phyloP scores from a whole-genome alignment of 2,797 vertebrate genomes.

The Sebastes oblongus region DNA sequence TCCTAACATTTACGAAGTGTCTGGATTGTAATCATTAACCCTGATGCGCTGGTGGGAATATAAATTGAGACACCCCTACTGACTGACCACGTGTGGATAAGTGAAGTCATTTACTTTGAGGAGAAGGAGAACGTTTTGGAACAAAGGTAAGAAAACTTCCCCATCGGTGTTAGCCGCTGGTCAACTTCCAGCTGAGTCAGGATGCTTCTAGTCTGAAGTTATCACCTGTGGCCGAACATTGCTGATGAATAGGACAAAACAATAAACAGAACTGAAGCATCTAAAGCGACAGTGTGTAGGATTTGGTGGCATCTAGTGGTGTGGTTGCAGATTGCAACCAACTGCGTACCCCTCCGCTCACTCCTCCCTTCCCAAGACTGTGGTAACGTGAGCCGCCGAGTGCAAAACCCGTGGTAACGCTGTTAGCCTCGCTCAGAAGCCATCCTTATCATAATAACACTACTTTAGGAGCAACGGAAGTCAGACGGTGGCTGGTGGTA shows the following conservation, averaged over 20 bases:
- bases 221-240: not conserved
- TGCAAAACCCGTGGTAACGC: too few species aligned
- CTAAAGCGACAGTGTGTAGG: fast-evolving
- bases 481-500: fast-evolving
- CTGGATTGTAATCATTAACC: not conserved
- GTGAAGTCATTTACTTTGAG: not conserved
- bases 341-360: too few species aligned
- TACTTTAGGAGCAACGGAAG: too few species aligned
- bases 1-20: not conserved
- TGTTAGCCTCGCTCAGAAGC: fast-evolving
- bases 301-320: too few species aligned
- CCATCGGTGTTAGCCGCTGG: not conserved
- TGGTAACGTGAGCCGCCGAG: too few species aligned
- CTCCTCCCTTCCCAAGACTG: too few species aligned
- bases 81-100: not conserved
- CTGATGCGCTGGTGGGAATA: not conserved
- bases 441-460: too few species aligned
- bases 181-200: not conserved
- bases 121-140: not conserved
- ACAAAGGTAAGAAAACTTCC: not conserved
- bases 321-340: too few species aligned
- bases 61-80: not conserved
- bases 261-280: too few species aligned
- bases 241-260: not conserved
- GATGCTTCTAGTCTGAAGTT: not conserved